Base-by-base conservation (phyloP, 2,888 invertebrate species). In the Eristalinus aeneus region DNA sequence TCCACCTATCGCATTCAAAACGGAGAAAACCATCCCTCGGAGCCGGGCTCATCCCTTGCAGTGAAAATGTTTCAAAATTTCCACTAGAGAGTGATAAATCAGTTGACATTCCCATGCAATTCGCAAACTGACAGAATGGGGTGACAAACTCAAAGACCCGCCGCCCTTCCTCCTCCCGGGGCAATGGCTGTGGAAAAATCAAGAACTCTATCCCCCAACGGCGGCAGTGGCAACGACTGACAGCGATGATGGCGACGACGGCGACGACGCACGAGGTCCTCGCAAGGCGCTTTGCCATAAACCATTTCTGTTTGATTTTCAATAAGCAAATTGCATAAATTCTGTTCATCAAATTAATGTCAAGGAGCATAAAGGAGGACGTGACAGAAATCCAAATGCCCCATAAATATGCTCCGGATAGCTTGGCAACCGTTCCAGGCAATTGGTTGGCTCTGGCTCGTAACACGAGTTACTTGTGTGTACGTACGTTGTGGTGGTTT, bases 261-360 rank as follows among this genome's bases (percentile, higher is more conserved):
- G 5, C 27, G 2, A 27, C 27, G 27, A 27, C 27, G 27, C 27
- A 27, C 27, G 27, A 27, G 27, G 27, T 56, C 56, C 22, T 56
- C 56, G 56, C 12, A 22, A 53, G 69, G 75, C 77, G 72, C 65
- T 74, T 61, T 72, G 77, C 72, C 60, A 82, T 77, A 87, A 88
- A 85, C 71, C 63, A 87, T 82, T 87, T 85, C 74, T 88, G 83
- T 89, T 89, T 89, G 88, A 88, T 86, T 89, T 89, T 89, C 89
- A 89, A 89, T 89, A 89, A 89, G 87, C 88, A 89, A 89, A 89
- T 89, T 89, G 88, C 88, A 89, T 89, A 89, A 89, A 89, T 89
- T 89, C 83, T 88, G 89, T 88, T 89, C 89, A 88, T 89, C 89
- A 89, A 89, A 89, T 89, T 89, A 89, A 89, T 89, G 89, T 89